A percentile compares a stretch with the other conserved stretches of the same genome.
phyloP scores from a whole-genome alignment of 2,888 invertebrate genomes.

The Ligdia adustata region DNA sequence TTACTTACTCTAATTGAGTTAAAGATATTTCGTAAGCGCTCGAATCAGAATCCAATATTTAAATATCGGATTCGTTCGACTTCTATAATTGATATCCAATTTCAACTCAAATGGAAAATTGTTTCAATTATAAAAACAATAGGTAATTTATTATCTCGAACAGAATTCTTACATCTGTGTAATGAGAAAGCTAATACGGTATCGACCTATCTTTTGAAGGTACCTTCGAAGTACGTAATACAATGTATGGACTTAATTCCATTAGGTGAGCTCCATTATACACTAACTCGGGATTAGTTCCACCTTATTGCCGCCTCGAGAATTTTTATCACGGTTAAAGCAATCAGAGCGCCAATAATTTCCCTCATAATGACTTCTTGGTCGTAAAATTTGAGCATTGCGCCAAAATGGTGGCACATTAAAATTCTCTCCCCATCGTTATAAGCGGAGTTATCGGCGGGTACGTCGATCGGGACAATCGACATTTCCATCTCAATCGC shows the following conservation, averaged over 20 bases:
- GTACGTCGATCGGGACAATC: slow-evolving; percentile 74
- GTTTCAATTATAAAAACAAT: slow-evolving; percentile 52
- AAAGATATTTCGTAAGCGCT: slow-evolving; percentile 9
- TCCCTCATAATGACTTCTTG: slow-evolving; percentile 82
- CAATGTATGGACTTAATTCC: slow-evolving; percentile 54
- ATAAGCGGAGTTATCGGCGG: slow-evolving; percentile 79
- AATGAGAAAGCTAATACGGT: slow-evolving; percentile 39
- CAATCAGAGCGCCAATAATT: slow-evolving; percentile 84
- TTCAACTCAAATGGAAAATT: slow-evolving; percentile 45
- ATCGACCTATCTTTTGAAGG: slow-evolving; percentile 9
- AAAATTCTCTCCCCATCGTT: slow-evolving; percentile 84
- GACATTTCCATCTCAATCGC: slow-evolving; percentile 80
- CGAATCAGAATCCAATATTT: slow-evolving; percentile 7
- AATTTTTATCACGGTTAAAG: slow-evolving; percentile 83
- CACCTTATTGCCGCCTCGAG: slow-evolving; percentile 82
- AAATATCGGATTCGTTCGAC: slow-evolving; percentile 16
- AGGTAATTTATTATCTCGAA: slow-evolving; percentile 29
- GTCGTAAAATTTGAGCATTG: slow-evolving; percentile 84
- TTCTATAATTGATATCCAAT: slow-evolving; percentile 49
- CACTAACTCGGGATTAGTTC: slow-evolving; percentile 80
- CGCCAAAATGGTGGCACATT: slow-evolving; percentile 84
- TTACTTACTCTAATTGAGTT: slow-evolving; percentile 4
- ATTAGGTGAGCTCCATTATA: slow-evolving; percentile 64
- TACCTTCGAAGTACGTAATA: slow-evolving; percentile 20
- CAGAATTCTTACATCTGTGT: slow-evolving; percentile 40